Percentiles rank a stretch among this genome's conserved stretches.
phyloP scores from a whole-genome alignment of 2,888 invertebrate genomes.

The Macrosoma leucophasiata region DNA sequence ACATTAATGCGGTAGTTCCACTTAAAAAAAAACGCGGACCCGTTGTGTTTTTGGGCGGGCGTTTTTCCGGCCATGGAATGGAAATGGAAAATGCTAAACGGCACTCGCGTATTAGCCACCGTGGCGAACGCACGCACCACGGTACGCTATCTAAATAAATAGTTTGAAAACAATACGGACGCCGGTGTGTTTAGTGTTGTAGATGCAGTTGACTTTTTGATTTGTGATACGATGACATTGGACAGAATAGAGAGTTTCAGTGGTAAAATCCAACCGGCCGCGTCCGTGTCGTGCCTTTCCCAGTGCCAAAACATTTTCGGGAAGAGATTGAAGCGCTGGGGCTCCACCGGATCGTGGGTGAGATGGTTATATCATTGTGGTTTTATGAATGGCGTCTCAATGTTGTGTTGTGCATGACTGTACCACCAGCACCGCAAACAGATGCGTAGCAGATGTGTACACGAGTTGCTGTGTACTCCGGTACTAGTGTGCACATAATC shows the following conservation, averaged over 20 bases:
- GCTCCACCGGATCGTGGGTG: constrained; percentile 86
- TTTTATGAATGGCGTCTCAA: too few relatives aligned
- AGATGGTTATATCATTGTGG: constrained; percentile 32
- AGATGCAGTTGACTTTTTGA: constrained; percentile 8
- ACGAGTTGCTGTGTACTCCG: too few relatives aligned
- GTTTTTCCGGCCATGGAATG: constrained; percentile 54
- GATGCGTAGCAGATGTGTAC: too few relatives aligned
- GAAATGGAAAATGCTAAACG: constrained; percentile 44
- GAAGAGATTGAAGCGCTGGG: constrained; percentile 81
- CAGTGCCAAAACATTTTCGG: constrained; percentile 80
- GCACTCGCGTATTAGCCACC: constrained; percentile 34
- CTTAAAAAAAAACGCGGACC: too few relatives aligned
- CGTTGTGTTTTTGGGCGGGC: constrained; percentile 49
- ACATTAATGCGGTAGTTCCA: too few relatives aligned
- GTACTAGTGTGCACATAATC: too few relatives aligned
- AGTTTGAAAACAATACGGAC: constrained; percentile 4
- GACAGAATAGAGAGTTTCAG: constrained; percentile 65
- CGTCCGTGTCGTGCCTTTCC: constrained; percentile 69
- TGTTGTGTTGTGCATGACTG: too few relatives aligned
- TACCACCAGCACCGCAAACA: too few relatives aligned
- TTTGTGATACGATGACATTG: constrained; percentile 60
- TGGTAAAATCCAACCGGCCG: constrained; percentile 67
- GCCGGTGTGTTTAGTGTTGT: constrained; percentile 4
- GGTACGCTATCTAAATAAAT: constrained; percentile 6
- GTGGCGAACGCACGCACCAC: constrained; percentile 9